Percentiles rank a stretch among this genome's conserved stretches.
Conservation (phyloP, 2,113 vertebrate genomes). For the Eretmochelys imbricata region DNA sequence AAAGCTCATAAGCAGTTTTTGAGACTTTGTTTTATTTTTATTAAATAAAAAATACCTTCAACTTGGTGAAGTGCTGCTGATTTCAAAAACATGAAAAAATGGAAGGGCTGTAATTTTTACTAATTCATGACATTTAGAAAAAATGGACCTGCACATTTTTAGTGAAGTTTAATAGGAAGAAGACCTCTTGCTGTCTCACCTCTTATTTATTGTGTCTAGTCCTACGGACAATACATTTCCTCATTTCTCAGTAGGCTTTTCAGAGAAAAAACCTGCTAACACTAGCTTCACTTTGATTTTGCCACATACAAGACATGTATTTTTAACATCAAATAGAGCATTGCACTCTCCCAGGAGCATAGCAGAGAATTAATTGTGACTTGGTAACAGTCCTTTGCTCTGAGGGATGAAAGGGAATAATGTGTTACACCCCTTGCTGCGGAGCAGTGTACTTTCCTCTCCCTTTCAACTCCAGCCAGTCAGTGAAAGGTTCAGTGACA, state of each 20-base stretch:
- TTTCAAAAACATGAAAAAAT: neutral
- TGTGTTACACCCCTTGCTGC: neutral
- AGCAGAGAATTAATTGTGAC: neutral
- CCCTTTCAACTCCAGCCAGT: neutral
- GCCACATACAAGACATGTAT: neutral
- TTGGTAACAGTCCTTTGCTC: neutral
- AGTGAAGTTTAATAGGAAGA: neutral
- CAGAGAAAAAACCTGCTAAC: neutral
- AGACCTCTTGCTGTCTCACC: neutral
- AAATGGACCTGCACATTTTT: neutral
- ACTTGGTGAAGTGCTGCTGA: neutral
- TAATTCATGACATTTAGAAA: neutral
- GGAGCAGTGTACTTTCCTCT: neutral
- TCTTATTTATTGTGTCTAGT: neutral
- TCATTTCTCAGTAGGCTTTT: neutral
- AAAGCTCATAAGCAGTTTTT: neutral
- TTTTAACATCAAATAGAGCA: neutral
- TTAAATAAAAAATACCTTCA: neutral
- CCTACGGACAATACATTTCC: neutral
- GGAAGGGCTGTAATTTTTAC: neutral
- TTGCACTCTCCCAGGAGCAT: neutral
- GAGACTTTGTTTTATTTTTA: neutral
- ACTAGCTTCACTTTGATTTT: neutral
- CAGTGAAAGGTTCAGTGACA: neutral
- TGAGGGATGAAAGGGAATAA: neutral